These are phyloP conservation scores for Brachycybe producta DNA, from an alignment of 2,888 invertebrate species.

Conservation along the genomic window DNA sequence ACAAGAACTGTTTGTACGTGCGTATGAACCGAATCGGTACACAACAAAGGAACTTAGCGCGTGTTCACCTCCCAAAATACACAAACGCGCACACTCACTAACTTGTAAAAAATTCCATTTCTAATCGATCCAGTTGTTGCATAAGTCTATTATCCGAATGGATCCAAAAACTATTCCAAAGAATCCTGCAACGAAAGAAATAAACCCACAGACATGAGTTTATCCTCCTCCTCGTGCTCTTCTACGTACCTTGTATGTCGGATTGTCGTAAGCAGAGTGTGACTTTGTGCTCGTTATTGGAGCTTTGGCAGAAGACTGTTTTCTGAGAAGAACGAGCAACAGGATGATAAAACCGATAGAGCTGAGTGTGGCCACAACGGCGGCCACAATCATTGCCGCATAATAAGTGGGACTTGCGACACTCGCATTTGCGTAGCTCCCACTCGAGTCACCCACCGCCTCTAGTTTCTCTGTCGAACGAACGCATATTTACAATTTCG, in stretches of 20 bases:
- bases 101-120: no score
- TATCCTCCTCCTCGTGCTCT: no score
- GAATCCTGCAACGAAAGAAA: no score
- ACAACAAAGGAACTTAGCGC: no score
- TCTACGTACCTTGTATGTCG: conserved; percentile 89
- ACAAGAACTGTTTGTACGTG: no score
- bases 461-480: conserved; percentile 10
- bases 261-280: conserved; percentile 84
- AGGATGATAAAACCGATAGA: conserved; percentile 67
- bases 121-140: no score
- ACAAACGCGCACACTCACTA: no score
- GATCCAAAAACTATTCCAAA: no score
- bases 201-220: no score
- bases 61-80: no score
- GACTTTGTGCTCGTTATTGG: conserved; percentile 68
- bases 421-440: conserved; percentile 4
- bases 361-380: conserved; percentile 71
- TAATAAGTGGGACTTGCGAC: conserved; percentile 56
- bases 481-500: neutral
- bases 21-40: no score
- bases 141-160: no score
- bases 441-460: neutral
- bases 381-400: conserved; percentile 73
- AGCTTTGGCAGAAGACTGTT: conserved; percentile 53
- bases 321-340: conserved; percentile 61